Conservation (phyloP, 2,888 invertebrate genomes). For the Muscina levida region DNA sequence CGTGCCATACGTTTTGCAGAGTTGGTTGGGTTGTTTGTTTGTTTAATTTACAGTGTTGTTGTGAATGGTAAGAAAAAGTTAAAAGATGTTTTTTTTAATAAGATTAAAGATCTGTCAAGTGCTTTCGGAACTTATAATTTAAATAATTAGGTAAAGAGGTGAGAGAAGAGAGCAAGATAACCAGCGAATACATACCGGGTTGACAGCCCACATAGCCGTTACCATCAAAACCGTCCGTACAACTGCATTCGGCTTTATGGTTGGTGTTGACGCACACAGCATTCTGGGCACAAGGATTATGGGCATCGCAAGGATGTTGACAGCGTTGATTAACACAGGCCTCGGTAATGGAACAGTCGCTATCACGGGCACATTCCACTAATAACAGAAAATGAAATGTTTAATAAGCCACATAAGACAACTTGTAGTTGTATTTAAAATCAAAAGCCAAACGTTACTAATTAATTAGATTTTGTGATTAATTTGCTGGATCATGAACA, state of each 20-base stretch:
- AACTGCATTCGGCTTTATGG: conserved; percentile 92
- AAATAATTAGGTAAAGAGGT: neutral
- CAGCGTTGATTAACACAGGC: conserved; percentile 92
- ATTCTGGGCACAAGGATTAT: conserved; percentile 90
- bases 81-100: conserved; percentile 47
- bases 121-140: conserved; percentile 4
- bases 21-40: conserved; percentile 66
- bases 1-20: conserved; percentile 56
- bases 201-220: conserved; percentile 91
- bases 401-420: neutral
- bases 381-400: conserved; percentile 67
- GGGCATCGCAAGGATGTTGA: conserved; percentile 91
- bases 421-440: neutral
- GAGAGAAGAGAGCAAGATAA: neutral
- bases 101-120: conserved; percentile 55
- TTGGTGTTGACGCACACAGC: conserved; percentile 93
- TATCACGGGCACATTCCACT: conserved; percentile 93
- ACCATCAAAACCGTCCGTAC: conserved; percentile 92
- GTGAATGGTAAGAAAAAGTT: conserved; percentile 51
- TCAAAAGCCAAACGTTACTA: neutral
- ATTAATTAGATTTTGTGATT: conserved; percentile 66
- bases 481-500: conserved; percentile 23
- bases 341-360: conserved; percentile 91
- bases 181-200: conserved; percentile 84
- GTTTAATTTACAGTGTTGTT: conserved; percentile 76